Conservation (phyloP, 2,888 invertebrate genomes). For the Parnassius mnemosyne region DNA sequence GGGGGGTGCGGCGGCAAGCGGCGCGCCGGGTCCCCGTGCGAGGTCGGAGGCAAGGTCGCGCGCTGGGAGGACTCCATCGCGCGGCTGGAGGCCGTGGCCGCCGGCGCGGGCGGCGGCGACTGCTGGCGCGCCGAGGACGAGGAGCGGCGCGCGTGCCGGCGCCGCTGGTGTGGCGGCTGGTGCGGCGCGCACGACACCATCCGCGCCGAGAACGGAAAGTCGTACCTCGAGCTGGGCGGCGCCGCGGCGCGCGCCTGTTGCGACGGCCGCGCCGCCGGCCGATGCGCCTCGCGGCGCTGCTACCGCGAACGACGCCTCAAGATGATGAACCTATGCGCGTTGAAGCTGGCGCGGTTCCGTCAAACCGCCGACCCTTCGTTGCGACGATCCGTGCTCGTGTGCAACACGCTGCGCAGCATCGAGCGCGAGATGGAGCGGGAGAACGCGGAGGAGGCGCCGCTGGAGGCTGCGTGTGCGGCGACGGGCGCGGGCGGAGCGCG, state of each 20-base stretch:
- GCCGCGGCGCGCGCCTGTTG: constrained; percentile 88
- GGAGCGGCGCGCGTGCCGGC: constrained; percentile 75
- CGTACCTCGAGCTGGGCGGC: constrained; percentile 91
- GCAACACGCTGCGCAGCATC: constrained; percentile 93
- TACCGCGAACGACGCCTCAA: constrained; percentile 92
- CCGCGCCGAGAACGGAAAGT: constrained; percentile 94
- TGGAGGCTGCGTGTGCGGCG: constrained; percentile 59
- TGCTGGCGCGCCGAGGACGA: constrained; percentile 78
- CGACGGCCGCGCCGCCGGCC: constrained; percentile 85
- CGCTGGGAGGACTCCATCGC: constrained; percentile 78
- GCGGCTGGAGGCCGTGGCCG: constrained; percentile 78
- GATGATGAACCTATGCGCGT: constrained; percentile 95
- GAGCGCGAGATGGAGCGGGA: constrained; percentile 93
- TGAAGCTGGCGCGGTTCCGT: constrained; percentile 92
- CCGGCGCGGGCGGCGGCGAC: constrained; percentile 83
- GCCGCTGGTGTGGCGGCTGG: constrained; percentile 80
- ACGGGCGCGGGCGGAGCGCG: constrained; percentile 81
- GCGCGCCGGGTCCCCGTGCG: constrained; percentile 74
- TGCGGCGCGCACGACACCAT: constrained; percentile 87
- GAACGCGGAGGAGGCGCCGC: constrained; percentile 74
- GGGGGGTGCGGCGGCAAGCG: constrained; percentile 79
- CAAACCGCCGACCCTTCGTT: constrained; percentile 94
- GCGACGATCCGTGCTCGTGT: constrained; percentile 94
- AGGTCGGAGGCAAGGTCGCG: constrained; percentile 75
- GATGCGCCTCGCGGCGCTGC: constrained; percentile 90